Percentiles rank a stretch among this genome's conserved stretches.
Conservation (phyloP, 2,888 invertebrate species). For the Pterostichus madidus region DNA sequence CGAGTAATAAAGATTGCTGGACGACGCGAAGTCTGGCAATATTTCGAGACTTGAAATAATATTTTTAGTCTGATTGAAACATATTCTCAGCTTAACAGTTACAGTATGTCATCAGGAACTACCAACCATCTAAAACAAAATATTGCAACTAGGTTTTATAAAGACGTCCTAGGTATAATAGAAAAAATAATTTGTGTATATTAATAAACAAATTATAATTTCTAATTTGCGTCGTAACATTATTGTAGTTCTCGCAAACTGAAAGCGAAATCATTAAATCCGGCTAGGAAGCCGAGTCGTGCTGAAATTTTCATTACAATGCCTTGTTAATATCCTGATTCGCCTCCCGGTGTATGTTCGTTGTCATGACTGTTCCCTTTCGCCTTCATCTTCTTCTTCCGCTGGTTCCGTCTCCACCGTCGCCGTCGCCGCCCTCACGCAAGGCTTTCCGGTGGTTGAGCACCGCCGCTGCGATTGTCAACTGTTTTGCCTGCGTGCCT, state of each 20-base stretch:
- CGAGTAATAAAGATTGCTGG: no score
- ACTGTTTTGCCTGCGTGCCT: no score
- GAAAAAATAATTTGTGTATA: background rate
- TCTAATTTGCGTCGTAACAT: background rate
- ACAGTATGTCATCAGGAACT: no score
- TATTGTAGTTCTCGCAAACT: slow-evolving; percentile 10
- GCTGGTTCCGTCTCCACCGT: background rate
- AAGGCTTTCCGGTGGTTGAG: no score
- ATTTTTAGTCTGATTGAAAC: no score
- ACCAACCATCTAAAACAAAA: no score
- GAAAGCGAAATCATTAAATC: slow-evolving; percentile 36
- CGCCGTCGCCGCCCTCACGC: background rate
- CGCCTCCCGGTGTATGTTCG: background rate
- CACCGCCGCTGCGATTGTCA: no score
- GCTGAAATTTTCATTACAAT: slow-evolving; percentile 44
- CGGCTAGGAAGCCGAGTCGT: background rate
- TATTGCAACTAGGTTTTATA: no score
- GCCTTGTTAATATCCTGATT: slow-evolving; percentile 51
- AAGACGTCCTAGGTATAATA: no score
- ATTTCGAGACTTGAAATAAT: no score
- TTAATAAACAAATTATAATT: slow-evolving; percentile 36
- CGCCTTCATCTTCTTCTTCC: slow-evolving; percentile 12
- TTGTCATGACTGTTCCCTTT: background rate
- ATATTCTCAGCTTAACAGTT: no score
- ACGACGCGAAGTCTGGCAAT: no score